Conservation (phyloP, 2,888 invertebrate genomes). For the Drosophila mayaguana region DNA sequence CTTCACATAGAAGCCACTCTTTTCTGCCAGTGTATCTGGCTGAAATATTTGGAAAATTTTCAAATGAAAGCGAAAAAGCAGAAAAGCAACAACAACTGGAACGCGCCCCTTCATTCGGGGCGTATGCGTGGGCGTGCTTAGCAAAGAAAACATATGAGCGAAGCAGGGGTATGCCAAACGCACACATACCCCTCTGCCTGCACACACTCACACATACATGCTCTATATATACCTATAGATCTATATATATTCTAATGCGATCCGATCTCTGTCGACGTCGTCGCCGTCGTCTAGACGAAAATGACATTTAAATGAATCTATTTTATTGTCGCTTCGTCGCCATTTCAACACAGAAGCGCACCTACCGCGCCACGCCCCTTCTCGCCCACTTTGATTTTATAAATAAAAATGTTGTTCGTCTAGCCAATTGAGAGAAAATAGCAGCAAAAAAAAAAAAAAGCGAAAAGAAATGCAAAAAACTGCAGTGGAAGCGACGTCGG, state of each 20-base stretch:
- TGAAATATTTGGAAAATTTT: slow-evolving; percentile 53
- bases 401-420: slow-evolving; percentile 51
- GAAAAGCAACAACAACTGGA: slow-evolving; percentile 35
- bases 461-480: slow-evolving; percentile 25
- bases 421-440: slow-evolving; percentile 61
- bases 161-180: slow-evolving; percentile 7
- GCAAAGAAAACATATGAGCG: slow-evolving; percentile 39
- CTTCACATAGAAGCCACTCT: not conserved
- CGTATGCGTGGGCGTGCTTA: slow-evolving; percentile 39
- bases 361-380: not conserved
- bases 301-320: slow-evolving; percentile 83
- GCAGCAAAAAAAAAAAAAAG: not conserved
- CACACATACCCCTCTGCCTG: slow-evolving; percentile 9
- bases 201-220: not conserved
- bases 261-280: slow-evolving; percentile 40
- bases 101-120: slow-evolving; percentile 46
- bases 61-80: slow-evolving; percentile 16
- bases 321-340: slow-evolving; percentile 80
- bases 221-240: slow-evolving; percentile 22
- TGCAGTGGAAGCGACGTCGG: not conserved
- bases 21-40: not conserved
- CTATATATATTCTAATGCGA: slow-evolving; percentile 53
- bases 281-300: slow-evolving; percentile 75
- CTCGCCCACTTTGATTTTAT: slow-evolving; percentile 52
- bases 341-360: slow-evolving; percentile 40